A percentile compares a stretch with the other conserved stretches of the same genome.
Evolutionary conservation across 2,888 invertebrate genomes (phyloP).

Genomic region (Myathropa florea): DNA sequence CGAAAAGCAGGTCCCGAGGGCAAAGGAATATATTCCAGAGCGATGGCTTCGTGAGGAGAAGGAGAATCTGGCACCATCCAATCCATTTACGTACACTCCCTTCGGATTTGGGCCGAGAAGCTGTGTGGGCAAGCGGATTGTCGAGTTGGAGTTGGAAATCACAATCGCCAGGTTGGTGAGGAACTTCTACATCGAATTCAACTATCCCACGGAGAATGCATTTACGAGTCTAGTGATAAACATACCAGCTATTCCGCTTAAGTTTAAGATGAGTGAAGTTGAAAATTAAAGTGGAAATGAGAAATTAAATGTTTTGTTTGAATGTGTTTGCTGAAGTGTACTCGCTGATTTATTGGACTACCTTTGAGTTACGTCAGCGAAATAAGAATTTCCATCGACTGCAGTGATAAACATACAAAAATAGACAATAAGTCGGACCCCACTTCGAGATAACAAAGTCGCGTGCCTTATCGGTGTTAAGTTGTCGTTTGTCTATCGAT

Average conservation of each 20-base stretch:
- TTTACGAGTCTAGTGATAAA: slow-evolving; percentile 74
- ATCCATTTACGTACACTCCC: slow-evolving; percentile 84
- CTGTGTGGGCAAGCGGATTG: slow-evolving; percentile 87
- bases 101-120: slow-evolving; percentile 87
- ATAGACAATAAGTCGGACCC: too few species aligned
- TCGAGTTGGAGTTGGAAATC: slow-evolving; percentile 86
- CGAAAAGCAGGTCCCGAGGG: slow-evolving; percentile 84
- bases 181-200: slow-evolving; percentile 75
- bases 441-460: too few species aligned
- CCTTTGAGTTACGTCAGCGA: too few species aligned
- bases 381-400: too few species aligned
- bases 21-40: slow-evolving; percentile 86
- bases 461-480: too few species aligned
- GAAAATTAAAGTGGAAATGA: slow-evolving; percentile 37
- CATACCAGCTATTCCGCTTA: slow-evolving; percentile 76
- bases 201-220: slow-evolving; percentile 74
- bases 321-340: too few species aligned
- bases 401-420: too few species aligned
- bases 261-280: slow-evolving; percentile 76
- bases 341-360: too few species aligned
- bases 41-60: slow-evolving; percentile 83
- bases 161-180: slow-evolving; percentile 79
- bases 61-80: slow-evolving; percentile 58
- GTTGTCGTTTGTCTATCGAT: too few species aligned
- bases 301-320: too few species aligned